A percentile compares a stretch with the other conserved stretches of the same genome.
phyloP scores from a whole-genome alignment of 2,797 vertebrate species.

The Rhadinocentrus ornatus region DNA sequence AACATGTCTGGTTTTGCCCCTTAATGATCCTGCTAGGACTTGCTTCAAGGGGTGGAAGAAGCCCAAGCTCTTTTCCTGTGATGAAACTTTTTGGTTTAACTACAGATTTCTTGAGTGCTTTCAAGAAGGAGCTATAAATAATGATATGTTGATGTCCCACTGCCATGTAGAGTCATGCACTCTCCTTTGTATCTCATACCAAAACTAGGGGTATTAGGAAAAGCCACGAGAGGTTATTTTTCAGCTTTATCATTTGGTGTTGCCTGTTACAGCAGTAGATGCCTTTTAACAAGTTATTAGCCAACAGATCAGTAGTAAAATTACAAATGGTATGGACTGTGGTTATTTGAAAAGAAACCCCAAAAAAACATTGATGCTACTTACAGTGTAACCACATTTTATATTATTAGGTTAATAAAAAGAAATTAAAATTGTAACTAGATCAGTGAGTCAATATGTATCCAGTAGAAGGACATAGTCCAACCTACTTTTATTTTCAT shows the following conservation, averaged over 20 bases:
- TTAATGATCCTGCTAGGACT: constrained; percentile 75
- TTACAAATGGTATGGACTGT: constrained; percentile 16
- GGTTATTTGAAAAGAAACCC: constrained; percentile 44
- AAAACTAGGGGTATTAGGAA: constrained; percentile 31
- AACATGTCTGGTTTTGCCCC: constrained; percentile 73
- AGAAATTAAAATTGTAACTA: too few relatives aligned
- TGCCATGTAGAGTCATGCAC: constrained; percentile 32
- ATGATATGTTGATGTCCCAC: constrained; percentile 19
- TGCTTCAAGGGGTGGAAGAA: constrained; percentile 73
- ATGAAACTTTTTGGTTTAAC: constrained; percentile 54
- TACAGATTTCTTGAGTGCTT: constrained; percentile 44
- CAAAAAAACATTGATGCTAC: constrained; percentile 12
- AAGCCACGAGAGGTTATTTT: not conserved
- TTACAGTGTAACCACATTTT: not conserved
- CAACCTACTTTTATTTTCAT: not conserved
- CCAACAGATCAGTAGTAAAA: constrained; percentile 15
- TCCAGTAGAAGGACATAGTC: too few relatives aligned
- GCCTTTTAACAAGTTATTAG: constrained; percentile 10
- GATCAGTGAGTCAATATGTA: too few relatives aligned
- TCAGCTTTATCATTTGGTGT: constrained; percentile 8
- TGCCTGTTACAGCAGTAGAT: constrained; percentile 25
- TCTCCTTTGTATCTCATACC: constrained; percentile 28
- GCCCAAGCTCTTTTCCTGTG: constrained; percentile 50
- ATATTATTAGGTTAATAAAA: not conserved
- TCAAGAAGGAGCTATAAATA: constrained; percentile 33